Evolutionary conservation across 2,888 invertebrate species (phyloP).

Genomic region (Oscheius onirici): DNA sequence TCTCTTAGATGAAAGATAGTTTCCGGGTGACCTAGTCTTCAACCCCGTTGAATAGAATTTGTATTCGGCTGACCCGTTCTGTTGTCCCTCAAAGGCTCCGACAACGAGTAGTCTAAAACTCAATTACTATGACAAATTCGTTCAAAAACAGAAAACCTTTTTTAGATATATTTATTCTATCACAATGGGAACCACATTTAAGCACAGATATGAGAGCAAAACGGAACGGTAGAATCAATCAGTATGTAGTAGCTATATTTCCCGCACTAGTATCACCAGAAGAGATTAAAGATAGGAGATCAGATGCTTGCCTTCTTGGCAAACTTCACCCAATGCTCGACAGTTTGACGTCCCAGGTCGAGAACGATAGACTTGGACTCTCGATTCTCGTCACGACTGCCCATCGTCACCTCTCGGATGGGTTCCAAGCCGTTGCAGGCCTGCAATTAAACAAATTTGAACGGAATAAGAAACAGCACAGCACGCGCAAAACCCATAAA

Average conservation of each 20-base stretch:
- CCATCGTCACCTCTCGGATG: constrained; percentile 39
- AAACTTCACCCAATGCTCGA: constrained; percentile 67
- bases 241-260: no score
- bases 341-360: constrained; percentile 61
- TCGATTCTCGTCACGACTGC: constrained; percentile 36
- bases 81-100: no score
- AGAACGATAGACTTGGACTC: constrained; percentile 62
- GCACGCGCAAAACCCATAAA: neutral
- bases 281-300: constrained; percentile 20
- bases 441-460: constrained; percentile 34
- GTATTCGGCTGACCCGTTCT: no score
- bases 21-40: no score
- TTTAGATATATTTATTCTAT: constrained; percentile 5
- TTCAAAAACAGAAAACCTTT: no score
- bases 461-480: neutral
- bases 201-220: constrained; percentile 12
- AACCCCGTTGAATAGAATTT: no score
- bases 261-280: neutral
- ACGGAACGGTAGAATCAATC: neutral
- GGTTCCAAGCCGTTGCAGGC: constrained; percentile 47
- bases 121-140: no score
- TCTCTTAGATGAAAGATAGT: no score
- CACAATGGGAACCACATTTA: constrained; percentile 18
- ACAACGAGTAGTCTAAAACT: no score
- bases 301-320: constrained; percentile 64